Base-by-base conservation (phyloP, 2,888 invertebrate genomes). In the Cataglyphis albicans region DNA sequence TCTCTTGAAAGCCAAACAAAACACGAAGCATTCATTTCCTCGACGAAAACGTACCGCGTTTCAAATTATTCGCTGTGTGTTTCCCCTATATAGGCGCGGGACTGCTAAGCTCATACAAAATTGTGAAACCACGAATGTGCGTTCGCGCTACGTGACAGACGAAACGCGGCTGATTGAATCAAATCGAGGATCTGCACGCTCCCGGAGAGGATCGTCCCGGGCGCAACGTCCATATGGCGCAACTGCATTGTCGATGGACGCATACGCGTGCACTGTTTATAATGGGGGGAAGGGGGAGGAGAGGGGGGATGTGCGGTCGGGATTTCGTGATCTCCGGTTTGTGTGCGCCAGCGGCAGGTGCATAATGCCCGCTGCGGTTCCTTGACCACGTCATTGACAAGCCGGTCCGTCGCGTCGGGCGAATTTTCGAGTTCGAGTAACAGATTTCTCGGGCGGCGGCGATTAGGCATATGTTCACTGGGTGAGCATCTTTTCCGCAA, bases 331-430 rank as follows among this genome's bases (percentile, higher is more conserved):
- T 90, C 88, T 83, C 81, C 48, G 85, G 80, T 73, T 63, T 63
- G 65, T 32, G 25, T 25, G 25, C 80, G 63, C 82, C 80, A 55
- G 48, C 86, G 89, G 86, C 92, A 92, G 92, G 89, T 91, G 91
- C 82, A 85, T 86, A 91, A 90, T 82, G 76, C 72, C 88, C 67
- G 86, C 89, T 86, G 87, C 80, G 90, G 90, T 89, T 86, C 65
- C 65, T 57, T 44, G 48, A 29, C n/a, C 59, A 3, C 82, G 32
- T 32, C 87, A 87, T 89, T 89, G 91, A 91, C 90, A 86, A 85
- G 76, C 85, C 84, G 82, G 86, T 57, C 15, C 12, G 84, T 87
- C 52, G 25, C 25, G 25, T 25, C 25, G 25, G 83, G 83, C 89
- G 91, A 91, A 38, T 38, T 38, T 90, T 91, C 89, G 83, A 52